Conservation (phyloP, 2,888 invertebrate genomes). For the Pheosia gnoma region DNA sequence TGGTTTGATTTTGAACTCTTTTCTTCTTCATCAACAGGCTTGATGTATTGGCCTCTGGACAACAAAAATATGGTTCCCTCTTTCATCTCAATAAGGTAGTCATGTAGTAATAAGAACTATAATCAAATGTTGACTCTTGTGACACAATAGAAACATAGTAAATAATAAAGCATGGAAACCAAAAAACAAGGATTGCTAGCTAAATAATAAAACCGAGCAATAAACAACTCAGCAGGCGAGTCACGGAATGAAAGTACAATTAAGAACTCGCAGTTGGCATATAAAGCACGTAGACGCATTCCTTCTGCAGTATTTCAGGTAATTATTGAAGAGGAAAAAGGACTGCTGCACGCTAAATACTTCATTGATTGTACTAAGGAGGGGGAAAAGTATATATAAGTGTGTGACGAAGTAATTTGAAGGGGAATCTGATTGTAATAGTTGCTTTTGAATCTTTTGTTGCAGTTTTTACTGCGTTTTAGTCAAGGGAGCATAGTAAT, state of each 20-base stretch:
- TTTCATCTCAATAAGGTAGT: too few species aligned
- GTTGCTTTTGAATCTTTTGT: slow-evolving; percentile 9
- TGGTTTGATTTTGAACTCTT: background rate
- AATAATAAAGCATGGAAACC: slow-evolving; percentile 24
- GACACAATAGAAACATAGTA: slow-evolving; percentile 17
- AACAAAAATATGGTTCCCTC: too few species aligned
- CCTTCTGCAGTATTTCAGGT: slow-evolving; percentile 53
- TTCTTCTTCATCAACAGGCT: too few species aligned
- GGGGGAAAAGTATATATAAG: slow-evolving; percentile 9
- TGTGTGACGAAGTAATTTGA: slow-evolving; percentile 8
- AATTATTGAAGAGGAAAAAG: slow-evolving; percentile 53
- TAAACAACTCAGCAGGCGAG: slow-evolving; percentile 60
- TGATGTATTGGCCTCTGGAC: too few species aligned
- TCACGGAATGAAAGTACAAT: slow-evolving; percentile 73
- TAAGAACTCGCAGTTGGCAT: slow-evolving; percentile 71
- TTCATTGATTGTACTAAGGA: slow-evolving; percentile 42
- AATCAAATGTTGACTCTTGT: background rate
- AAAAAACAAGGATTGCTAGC: slow-evolving; percentile 14
- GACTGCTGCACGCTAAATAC: slow-evolving; percentile 48
- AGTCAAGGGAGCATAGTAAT: too few species aligned
- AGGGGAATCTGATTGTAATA: background rate
- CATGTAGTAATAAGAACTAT: too few species aligned
- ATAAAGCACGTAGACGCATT: slow-evolving; percentile 68
- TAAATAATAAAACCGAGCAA: slow-evolving; percentile 40
- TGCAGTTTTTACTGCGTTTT: too few species aligned